Base-by-base conservation (phyloP, 1,140 invertebrate genomes). In the Papilio helenus region DNA sequence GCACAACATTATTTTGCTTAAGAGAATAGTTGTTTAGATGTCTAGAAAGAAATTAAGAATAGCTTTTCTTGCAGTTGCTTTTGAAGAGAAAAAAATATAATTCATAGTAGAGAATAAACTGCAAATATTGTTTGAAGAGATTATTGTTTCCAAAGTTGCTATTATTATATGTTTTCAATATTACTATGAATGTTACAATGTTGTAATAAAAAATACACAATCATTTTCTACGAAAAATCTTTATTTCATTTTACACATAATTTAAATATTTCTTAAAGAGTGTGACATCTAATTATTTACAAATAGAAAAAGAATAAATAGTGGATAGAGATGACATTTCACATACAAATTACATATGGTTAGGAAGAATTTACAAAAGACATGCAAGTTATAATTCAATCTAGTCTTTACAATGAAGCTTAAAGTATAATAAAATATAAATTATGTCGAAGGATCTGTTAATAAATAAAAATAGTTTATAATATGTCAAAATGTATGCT, bases 181-280 rank as follows among this genome's bases (percentile, higher is more conserved):
- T 55, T 20, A 0, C 51, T 1, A 65, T 16, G 26, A 49, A 74
- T 46, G 46, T 74, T 46, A 46, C 20, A 74, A 20, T n/a, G 20
- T 29, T 74, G 7, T 51, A 74, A 74, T 74, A 26, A 74, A 46
- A 73, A 73, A 74, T 46, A 74, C 20, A 74, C 20, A 74, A 72
- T 72, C 1, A 72, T 72, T 72, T 39, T 44, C 39, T 72, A 72
- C 29, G 71, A 72, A 72, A 72, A 91, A 87, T 91, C 81, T 91
- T 92, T 92, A 91, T 90, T 92, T 93, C 87, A 92, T 93, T 90
- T 89, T 90, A 90, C 89, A 90, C 88, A 85, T 86, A 86, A 82
- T 87, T 85, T 86, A 87, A 85, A 87, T 87, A 81, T 86, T 84
- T 86, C 86, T 85, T 84, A 86, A n/a, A 90, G 85, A 68, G 87